Conservation (phyloP, 2,113 vertebrate genomes). For the Oncorhynchus masou region DNA sequence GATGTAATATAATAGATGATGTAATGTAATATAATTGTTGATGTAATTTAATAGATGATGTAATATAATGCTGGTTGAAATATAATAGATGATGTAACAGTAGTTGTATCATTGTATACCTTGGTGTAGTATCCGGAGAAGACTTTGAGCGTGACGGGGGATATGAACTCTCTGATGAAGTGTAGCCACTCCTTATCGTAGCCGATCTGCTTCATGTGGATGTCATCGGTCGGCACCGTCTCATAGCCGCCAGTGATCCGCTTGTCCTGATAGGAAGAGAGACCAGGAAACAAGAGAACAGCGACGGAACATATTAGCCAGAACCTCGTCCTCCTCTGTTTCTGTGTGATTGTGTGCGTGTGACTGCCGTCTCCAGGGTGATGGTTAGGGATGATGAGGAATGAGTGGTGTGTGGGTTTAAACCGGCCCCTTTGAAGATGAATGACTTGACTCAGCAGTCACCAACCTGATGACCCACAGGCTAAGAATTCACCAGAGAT, state of each 20-base stretch:
- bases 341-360: slow-evolving; percentile 46
- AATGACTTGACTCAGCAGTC: slow-evolving; percentile 46
- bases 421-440: slow-evolving; percentile 32
- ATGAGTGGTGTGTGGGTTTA: slow-evolving; percentile 5
- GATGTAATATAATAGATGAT: too few relatives aligned
- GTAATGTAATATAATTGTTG: too few relatives aligned
- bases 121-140: slow-evolving; percentile 84
- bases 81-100: too few relatives aligned
- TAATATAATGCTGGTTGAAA: too few relatives aligned
- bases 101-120: too few relatives aligned
- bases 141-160: slow-evolving; percentile 91
- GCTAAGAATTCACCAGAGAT: slow-evolving; percentile 13
- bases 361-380: slow-evolving; percentile 23
- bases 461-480: slow-evolving; percentile 3
- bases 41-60: too few relatives aligned
- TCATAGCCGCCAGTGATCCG: slow-evolving; percentile 95
- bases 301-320: slow-evolving; percentile 44
- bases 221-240: slow-evolving; percentile 96
- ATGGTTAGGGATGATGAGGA: not conserved
- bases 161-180: slow-evolving; percentile 86
- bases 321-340: slow-evolving; percentile 32
- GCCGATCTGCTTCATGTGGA: slow-evolving; percentile 94
- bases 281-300: slow-evolving; percentile 11
- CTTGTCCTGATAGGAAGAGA: slow-evolving; percentile 68
- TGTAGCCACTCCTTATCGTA: slow-evolving; percentile 95